Conservation (phyloP, 2,113 vertebrate genomes). For the Atrichornis clamosus region DNA sequence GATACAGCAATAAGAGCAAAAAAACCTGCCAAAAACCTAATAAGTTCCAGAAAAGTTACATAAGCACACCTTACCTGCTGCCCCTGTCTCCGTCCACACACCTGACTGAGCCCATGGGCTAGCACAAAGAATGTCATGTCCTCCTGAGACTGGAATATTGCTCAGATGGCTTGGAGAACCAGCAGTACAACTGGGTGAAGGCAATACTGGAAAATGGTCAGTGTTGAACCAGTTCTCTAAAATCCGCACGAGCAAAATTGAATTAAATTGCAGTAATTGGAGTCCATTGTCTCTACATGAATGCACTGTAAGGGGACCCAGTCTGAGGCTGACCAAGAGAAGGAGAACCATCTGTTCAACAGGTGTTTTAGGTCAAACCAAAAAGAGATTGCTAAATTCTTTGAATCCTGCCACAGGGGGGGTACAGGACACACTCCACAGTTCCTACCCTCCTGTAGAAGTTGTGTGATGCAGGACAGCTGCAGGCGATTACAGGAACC, state of each 20-base stretch:
- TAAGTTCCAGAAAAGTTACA: conserved; percentile 22
- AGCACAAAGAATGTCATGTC: not conserved
- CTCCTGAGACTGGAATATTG: not conserved
- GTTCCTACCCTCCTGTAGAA: not conserved
- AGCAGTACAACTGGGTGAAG: not conserved
- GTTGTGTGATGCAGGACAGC: not conserved
- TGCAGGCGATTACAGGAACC: conserved; percentile 40
- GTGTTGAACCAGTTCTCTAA: not conserved
- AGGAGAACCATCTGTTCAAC: not conserved
- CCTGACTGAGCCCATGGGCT: not conserved
- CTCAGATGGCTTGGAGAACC: not conserved
- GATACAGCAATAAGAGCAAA: not conserved
- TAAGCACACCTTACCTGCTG: not conserved
- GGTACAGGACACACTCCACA: not conserved
- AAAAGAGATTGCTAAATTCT: not conserved
- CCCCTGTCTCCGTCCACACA: not conserved
- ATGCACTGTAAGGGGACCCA: not conserved
- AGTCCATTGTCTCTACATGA: not conserved
- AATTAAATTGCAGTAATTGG: not conserved
- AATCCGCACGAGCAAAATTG: not conserved
- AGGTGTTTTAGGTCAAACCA: conserved; percentile 26
- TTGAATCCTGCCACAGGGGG: not conserved
- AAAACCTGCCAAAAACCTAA: not conserved
- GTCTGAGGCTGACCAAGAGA: not conserved
- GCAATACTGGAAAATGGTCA: not conserved